phyloP scores from a whole-genome alignment of 2,888 invertebrate genomes.

The Gastracanthus pulcherrimus region DNA sequence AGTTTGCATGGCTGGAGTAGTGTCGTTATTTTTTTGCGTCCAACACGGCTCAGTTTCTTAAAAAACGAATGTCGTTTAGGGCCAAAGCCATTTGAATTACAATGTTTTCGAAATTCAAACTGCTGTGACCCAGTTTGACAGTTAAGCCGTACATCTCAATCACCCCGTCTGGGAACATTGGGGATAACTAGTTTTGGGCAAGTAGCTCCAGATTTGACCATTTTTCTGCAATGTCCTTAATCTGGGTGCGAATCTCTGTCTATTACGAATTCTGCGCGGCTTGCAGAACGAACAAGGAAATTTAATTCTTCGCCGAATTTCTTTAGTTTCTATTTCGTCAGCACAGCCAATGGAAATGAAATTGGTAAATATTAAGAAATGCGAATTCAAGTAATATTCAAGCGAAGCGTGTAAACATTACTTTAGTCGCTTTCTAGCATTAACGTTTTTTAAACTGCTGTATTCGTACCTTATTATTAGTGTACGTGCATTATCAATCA shows the following conservation, averaged over 20 bases:
- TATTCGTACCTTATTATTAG: too few species aligned
- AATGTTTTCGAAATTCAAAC: slow-evolving; percentile 30
- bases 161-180: neutral
- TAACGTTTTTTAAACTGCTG: too few species aligned
- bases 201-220: neutral
- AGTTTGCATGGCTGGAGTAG: neutral
- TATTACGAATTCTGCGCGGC: neutral
- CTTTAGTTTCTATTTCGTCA: neutral
- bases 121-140: neutral
- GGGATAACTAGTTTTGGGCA: slow-evolving; percentile 14
- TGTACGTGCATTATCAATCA: too few species aligned
- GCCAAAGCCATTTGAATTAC: slow-evolving; percentile 1
- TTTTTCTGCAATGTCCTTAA: neutral
- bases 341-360: neutral
- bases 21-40: neutral
- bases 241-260: neutral
- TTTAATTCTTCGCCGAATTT: neutral
- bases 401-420: too few species aligned
- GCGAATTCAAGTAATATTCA: too few species aligned
- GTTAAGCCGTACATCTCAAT: neutral
- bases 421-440: too few species aligned
- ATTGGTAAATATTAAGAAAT: too few species aligned
- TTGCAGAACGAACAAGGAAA: neutral
- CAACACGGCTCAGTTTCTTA: neutral
- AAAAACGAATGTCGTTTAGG: neutral